Base-by-base conservation (phyloP, 1,140 invertebrate species). In the Meloidogyne floridensis region DNA sequence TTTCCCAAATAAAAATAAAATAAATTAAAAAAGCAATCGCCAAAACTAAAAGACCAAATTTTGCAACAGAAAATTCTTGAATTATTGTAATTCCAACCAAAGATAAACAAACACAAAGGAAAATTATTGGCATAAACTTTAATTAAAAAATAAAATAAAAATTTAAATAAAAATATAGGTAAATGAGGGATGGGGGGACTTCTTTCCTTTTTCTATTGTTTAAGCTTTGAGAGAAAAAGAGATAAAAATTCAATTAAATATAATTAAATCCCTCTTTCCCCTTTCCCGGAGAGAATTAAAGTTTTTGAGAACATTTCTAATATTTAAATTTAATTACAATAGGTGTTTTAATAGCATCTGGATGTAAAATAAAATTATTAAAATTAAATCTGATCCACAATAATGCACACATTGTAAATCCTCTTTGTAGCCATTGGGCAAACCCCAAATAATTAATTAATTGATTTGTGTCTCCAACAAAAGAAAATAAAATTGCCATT, bases 361-460 rank as follows among this genome's bases (percentile, higher is more conserved):
- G 13, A 65, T 77, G 0, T 56, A 54, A 47, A 32, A 71, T 59
- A 42, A 15, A 79, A 47, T 74, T 88, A 78, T 20, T 83, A 18
- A 76, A 15, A 43, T 56, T 59, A 18, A 82, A 84, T 20, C 86
- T 86, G 65, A 86, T 86, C 56, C 88, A 86, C n/a, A 86, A 69
- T n/a, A 86, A 32, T 8, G 79, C 81, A 51, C 72, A 42, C 72
- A 86, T 81, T 56, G 85, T 83, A 53, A 85, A 72, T 7, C 56
- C 75, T 20, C 85, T 69, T 71, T 86, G 85, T 53, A 79, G 47
- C 85, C 86, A 86, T 72, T 80, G 69, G 8, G 80, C 73, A 72
- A 87, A 86, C 47, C 73, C 54, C 2, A 87, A 18, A 73, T 87
- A 85, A 73, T 82, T 83, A 42, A 86, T 73, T 47, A 86, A 72